Evolutionary conservation across 2,113 vertebrate species (phyloP), one percentile per base, ranked within the genome.

Genomic region (Otolemur garnettii): DNA sequence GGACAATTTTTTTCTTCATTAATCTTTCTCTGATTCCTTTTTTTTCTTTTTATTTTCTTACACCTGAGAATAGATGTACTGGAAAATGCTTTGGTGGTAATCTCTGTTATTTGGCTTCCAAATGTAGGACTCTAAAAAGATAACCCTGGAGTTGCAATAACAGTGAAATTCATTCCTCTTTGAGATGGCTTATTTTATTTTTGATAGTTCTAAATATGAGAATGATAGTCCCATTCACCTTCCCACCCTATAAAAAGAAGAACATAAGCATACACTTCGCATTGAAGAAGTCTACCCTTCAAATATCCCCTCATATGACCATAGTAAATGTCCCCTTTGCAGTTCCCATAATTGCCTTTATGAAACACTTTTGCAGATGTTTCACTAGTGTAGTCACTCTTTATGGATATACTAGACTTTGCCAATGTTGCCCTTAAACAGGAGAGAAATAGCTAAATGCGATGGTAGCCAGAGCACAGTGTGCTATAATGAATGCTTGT

Each of bases 281-380:
- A 0, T 30, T 85, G 42, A 50, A 66, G n/a, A 87, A 59, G 15
- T 10, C n/a, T 45, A 8, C 2, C 3, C 57, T 78, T 78, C 14
- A 50, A 7, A 24, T 33, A 79, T 66, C 13, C 66, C 21, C 71
- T 45, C 59, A 75, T 15, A 30, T 7, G 28, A 71, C 26, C 12
- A 35, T 19, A 21, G 2, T 14, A 19, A 75, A 74, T 0, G 0
- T 14, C 35, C 30, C 10, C 68, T 35, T 45, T 7, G 2, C 14
- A 64, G 28, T 15, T 33, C 4, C 9, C 21, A n/a, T 50, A 14
- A 33, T 11, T 69, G 28, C 18, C 38, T 77, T 93, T 60, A 72
- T 28, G 28, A 77, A 57, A 87, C 3, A 55, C 18, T 3, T 7
- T 71, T 53, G 59, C 1, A 57, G 22, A 11, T 53, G 15, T 17